A percentile compares a stretch with the other conserved stretches of the same genome.
Conservation (phyloP, 2,888 invertebrate species). For the Polyommatus iphigenia region DNA sequence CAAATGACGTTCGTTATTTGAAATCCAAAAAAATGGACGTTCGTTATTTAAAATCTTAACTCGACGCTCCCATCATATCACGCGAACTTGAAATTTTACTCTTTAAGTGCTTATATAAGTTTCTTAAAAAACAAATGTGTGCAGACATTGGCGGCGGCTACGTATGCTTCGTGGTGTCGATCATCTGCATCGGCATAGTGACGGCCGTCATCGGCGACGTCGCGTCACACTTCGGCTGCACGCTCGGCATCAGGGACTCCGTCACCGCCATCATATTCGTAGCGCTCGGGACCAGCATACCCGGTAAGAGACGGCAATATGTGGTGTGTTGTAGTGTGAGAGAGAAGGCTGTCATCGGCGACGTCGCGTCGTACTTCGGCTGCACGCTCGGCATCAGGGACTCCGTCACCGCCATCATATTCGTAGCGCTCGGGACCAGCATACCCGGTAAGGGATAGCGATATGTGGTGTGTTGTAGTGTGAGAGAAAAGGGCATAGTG, state of each 20-base stretch:
- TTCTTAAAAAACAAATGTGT: background rate
- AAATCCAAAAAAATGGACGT: too few species aligned
- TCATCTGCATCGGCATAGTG: conserved; percentile 94
- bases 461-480: background rate
- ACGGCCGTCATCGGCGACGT: conserved; percentile 98
- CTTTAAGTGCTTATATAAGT: background rate
- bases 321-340: background rate
- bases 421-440: too few species aligned
- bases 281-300: conserved; percentile 98
- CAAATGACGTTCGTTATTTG: too few species aligned
- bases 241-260: conserved; percentile 96
- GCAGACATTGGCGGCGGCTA: conserved; percentile 96
- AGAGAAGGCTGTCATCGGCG: background rate
- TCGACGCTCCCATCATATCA: too few species aligned
- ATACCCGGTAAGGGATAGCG: too few species aligned
- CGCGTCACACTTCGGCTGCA: conserved; percentile 98
- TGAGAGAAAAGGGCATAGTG: too few species aligned
- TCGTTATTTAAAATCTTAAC: too few species aligned
- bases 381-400: too few species aligned
- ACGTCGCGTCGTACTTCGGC: too few species aligned
- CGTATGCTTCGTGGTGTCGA: conserved; percentile 95
- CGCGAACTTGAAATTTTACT: background rate
- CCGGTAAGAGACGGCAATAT: conserved; percentile 82
- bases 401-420: too few species aligned
- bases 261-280: conserved; percentile 99